Evolutionary conservation across 2,113 vertebrate species (phyloP).

Genomic region (Amia ocellicauda): DNA sequence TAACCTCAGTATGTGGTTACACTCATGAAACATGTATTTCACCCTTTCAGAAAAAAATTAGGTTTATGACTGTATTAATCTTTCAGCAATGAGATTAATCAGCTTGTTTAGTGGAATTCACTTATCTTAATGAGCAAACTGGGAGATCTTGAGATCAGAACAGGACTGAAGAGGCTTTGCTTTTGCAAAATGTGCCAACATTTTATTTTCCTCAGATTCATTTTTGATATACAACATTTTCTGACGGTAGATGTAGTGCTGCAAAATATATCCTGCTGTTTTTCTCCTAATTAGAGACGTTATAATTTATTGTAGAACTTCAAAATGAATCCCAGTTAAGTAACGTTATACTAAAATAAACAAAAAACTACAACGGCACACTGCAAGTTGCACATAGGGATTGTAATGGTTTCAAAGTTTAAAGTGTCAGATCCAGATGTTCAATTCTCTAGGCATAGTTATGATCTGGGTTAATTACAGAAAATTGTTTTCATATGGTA

Average conservation of each 20-base stretch:
- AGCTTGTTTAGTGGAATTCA: neutral
- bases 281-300: too few species aligned
- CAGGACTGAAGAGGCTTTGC: too few species aligned
- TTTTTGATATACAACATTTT: neutral
- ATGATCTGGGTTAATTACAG: conserved; percentile 30
- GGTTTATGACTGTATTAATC: neutral
- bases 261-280: neutral
- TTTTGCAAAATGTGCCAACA: neutral
- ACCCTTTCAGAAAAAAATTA: neutral
- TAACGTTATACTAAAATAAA: too few species aligned
- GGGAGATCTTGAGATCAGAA: neutral
- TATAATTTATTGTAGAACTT: too few species aligned
- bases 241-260: too few species aligned
- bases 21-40: neutral
- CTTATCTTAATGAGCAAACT: neutral
- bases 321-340: too few species aligned
- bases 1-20: conserved; percentile 8
- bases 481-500: conserved; percentile 51
- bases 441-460: neutral
- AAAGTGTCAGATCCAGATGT: neutral
- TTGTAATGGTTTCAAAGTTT: neutral
- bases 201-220: neutral
- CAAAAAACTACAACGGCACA: too few species aligned
- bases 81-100: neutral
- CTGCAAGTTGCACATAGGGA: neutral